Base-by-base conservation (phyloP, 2,113 vertebrate species). In the Laterallus jamaicensis region DNA sequence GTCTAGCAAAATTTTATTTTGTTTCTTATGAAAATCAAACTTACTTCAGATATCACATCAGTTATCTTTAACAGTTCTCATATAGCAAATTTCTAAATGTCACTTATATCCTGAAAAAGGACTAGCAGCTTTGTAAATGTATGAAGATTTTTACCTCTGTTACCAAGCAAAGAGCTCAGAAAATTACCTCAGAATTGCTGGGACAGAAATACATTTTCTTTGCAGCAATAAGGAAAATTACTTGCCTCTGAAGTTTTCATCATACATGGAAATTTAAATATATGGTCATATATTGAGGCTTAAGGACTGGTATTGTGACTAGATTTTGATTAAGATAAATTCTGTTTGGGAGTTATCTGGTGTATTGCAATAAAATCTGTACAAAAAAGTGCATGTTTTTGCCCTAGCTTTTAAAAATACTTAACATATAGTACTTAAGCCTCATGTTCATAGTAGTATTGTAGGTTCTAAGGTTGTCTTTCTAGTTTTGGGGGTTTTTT, bases 381-480 rank as follows among this genome's bases (percentile, higher is more conserved):
- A n/a, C n/a, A n/a, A n/a, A n/a, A n/a, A n/a, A n/a, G n/a, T n/a
- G n/a, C n/a, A n/a, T 79, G 20, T 3, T 59, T 86, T 78, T 86
- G 52, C 67, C 78, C 69, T 74, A 75, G n/a, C 52, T 95, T 92
- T 90, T 55, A 68, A 66, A 71, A 95, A 86, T 73, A n/a, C 39
- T 54, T 87, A 35, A 87, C 39, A 59, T 40, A 37, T n/a, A 66
- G n/a, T 32, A 70, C 26, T 79, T 86, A 79, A 86, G 32, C 50
- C 56, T 66, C 49, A 32, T 55, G 18, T 80, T 92, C 40, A 66
- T 69, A 82, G 17, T 44, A 77, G 39, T 70, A 49, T 77, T 26
- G 11, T 62, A 40, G 35, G 14, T 86, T 92, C 71, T 82, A 35
- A 90, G 56, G 63, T n/a, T 69, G 29, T 44, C 59, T 64, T 69